phyloP scores from a whole-genome alignment of 2,797 vertebrate species.

The Rallus crepitans region DNA sequence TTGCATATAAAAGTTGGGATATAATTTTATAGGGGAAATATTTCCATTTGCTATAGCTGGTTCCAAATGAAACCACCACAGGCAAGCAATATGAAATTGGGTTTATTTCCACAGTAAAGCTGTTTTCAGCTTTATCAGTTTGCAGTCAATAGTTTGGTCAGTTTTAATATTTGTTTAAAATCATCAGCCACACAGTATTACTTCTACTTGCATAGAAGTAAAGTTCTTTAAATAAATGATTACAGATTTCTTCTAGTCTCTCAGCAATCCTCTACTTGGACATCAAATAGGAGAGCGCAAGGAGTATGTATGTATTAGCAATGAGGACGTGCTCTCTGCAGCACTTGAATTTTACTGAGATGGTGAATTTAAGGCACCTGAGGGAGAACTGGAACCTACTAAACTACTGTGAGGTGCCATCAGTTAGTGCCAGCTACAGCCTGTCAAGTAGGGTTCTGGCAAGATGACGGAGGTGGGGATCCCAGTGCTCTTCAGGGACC shows the following conservation, averaged over 20 bases:
- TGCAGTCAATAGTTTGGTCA: background rate
- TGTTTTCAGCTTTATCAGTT: background rate
- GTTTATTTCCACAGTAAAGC: background rate
- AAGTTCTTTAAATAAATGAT: background rate
- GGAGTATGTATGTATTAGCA: rapidly evolving
- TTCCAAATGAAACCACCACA: background rate
- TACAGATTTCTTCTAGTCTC: background rate
- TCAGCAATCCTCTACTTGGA: background rate
- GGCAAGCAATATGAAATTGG: background rate
- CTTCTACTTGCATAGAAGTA: background rate
- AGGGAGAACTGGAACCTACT: background rate
- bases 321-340: background rate
- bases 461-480: rapidly evolving
- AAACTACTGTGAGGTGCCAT: background rate
- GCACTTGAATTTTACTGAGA: background rate
- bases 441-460: rapidly evolving
- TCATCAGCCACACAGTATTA: background rate
- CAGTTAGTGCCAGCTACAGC: background rate
- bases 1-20: background rate
- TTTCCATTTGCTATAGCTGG: background rate
- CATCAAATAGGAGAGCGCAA: background rate
- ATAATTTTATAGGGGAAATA: background rate
- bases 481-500: too few relatives aligned
- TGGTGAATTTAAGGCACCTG: background rate
- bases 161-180: background rate